Evolutionary conservation across 2,797 vertebrate species (phyloP), one percentile per base, ranked within the genome.

Genomic region (Sitta carolinensis): DNA sequence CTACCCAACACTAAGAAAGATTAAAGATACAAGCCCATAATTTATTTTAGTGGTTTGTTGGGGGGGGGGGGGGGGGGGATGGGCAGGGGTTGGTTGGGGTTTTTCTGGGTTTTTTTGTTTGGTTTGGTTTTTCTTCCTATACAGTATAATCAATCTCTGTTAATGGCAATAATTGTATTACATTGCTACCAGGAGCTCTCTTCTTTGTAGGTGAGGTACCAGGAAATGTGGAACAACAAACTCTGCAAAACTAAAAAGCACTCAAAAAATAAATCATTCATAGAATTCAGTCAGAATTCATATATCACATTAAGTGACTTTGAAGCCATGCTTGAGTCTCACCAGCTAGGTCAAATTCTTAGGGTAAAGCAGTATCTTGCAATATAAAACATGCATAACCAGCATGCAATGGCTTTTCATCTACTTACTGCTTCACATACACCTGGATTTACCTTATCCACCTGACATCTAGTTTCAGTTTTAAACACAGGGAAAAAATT

Each of bases 261-360:
- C 82, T 91, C 47, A 22, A 77, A 95, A 73, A 85, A 36, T 92
- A 58, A 92, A 94, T 87, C 89, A 89, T 95, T 93, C 68, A 94
- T 63, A 55, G 36, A 84, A 72, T 87, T 89, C 89, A 78, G 81
- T 92, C 84, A 83, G 81, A 93, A 85, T 93, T 91, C 79, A 91
- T 92, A 50, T 59, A 70, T 92, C 81, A 48, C n/a, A 55, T 83
- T 66, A 92, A 89, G 54, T 32, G 90, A 93, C 82, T 87, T 94
- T 84, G 40, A 77, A 92, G 79, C 21, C 43, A 47, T 38, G n/a
- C 34, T 80, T 76, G 50, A 90, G 47, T 83, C 74, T 93, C 74
- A 73, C 20, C 75, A 85, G 54, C 45, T 87, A 70, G 84, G 86
- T 89, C 38, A 87, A 67, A 89, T 61, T 95, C 81, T 74, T 58